A percentile compares a stretch with the other conserved stretches of the same genome.
phyloP scores from a whole-genome alignment of 2,888 invertebrate species.

The Branchellion lobata region DNA sequence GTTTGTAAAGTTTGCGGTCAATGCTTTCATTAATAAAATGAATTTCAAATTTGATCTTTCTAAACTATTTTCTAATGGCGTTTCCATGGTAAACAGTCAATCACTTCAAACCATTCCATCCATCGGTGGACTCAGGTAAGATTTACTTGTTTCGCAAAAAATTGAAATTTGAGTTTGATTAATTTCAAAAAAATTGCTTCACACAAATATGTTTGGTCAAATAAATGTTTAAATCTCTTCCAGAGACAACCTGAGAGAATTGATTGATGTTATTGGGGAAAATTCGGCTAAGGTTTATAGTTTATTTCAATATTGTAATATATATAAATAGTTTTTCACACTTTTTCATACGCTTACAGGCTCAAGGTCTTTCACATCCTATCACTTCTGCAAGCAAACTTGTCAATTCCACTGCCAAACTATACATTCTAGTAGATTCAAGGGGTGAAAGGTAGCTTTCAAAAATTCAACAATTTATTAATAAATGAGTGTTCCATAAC shows the following conservation, averaged over 20 bases:
- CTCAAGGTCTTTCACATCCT: background rate
- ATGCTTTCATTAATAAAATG: background rate
- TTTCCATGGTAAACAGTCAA: constrained; percentile 14
- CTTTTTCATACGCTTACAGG: background rate
- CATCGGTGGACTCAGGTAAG: background rate
- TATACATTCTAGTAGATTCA: background rate
- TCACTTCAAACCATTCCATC: background rate
- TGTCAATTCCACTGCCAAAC: background rate
- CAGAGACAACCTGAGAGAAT: background rate
- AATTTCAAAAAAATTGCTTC: too few species aligned
- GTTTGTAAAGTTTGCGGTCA: too few species aligned
- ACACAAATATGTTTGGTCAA: too few species aligned
- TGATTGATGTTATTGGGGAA: background rate
- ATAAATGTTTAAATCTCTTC: too few species aligned
- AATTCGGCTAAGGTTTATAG: background rate
- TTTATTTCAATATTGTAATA: background rate
- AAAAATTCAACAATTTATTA: too few species aligned
- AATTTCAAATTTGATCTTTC: constrained; percentile 6
- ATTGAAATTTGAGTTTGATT: too few species aligned
- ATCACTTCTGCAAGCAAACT: background rate
- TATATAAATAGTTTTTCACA: background rate
- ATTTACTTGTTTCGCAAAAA: too few species aligned
- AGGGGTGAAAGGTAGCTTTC: too few species aligned
- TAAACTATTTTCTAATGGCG: background rate
- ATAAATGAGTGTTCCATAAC: too few species aligned